phyloP scores from a whole-genome alignment of 2,797 vertebrate species.

The Margarornis squamiger region DNA sequence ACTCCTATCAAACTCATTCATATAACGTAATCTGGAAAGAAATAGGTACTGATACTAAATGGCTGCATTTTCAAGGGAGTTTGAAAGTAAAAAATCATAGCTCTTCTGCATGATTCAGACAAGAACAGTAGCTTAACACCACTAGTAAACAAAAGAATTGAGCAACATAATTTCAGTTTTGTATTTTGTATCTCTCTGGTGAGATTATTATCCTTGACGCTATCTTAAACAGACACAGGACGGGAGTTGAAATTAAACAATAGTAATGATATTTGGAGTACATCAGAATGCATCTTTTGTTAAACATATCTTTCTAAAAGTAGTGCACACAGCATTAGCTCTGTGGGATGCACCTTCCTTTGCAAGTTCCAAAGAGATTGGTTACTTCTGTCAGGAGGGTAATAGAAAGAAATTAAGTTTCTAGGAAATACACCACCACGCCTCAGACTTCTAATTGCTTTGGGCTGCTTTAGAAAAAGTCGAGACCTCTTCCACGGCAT shows the following conservation, averaged over 20 bases:
- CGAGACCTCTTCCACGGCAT: neutral
- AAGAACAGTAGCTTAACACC: slow-evolving; percentile 55
- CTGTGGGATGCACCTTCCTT: slow-evolving; percentile 54
- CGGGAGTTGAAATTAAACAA: slow-evolving; percentile 71
- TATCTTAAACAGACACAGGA: slow-evolving; percentile 67
- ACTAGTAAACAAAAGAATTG: slow-evolving; percentile 71
- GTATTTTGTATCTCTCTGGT: slow-evolving; percentile 70
- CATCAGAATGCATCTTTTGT: slow-evolving; percentile 67
- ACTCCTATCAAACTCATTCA: slow-evolving; percentile 46
- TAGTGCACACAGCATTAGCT: slow-evolving; percentile 25
- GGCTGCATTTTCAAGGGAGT: slow-evolving; percentile 38
- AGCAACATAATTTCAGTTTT: slow-evolving; percentile 65
- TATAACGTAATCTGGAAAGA: slow-evolving; percentile 44
- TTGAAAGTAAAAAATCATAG: slow-evolving; percentile 36
- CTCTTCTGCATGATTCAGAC: slow-evolving; percentile 46
- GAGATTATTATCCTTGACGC: slow-evolving; percentile 69
- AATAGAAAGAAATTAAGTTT: slow-evolving; percentile 69
- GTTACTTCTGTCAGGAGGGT: slow-evolving; percentile 67
- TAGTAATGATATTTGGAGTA: slow-evolving; percentile 62
- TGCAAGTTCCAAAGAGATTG: slow-evolving; percentile 59
- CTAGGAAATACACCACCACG: slow-evolving; percentile 45
- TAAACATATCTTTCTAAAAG: slow-evolving; percentile 57
- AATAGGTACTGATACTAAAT: slow-evolving; percentile 26
- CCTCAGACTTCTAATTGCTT: slow-evolving; percentile 67
- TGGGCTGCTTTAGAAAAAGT: slow-evolving; percentile 57